These are phyloP conservation scores for Formica exsecta DNA, from an alignment of 1,140 invertebrate species.

Conservation along the genomic window DNA sequence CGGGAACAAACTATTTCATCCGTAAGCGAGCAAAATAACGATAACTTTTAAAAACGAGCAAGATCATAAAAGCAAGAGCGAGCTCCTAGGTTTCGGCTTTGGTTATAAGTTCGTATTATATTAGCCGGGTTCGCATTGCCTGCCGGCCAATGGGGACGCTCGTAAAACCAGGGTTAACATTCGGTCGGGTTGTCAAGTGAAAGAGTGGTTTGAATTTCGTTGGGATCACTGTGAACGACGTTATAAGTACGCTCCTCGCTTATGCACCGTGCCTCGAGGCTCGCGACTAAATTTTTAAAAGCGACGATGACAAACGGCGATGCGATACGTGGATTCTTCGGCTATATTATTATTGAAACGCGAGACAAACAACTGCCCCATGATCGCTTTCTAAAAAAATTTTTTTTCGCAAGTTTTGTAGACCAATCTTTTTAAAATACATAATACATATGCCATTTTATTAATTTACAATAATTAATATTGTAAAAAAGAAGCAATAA, in stretches of 20 bases:
- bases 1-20: constrained; percentile 79
- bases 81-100: constrained; percentile 85
- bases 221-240: constrained; percentile 78
- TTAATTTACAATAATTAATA: not conserved
- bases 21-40: constrained; percentile 84
- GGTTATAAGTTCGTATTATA: constrained; percentile 87
- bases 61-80: constrained; percentile 84
- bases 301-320: constrained; percentile 34
- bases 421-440: not conserved
- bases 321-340: not conserved
- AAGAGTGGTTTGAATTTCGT: constrained; percentile 85
- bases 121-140: constrained; percentile 83
- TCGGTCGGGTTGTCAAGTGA: constrained; percentile 85
- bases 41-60: constrained; percentile 85
- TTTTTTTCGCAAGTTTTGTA: constrained; percentile 1
- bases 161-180: constrained; percentile 86
- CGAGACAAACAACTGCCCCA: not conserved
- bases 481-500: constrained; percentile 13
- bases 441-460: not conserved
- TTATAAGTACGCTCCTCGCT: constrained; percentile 71
- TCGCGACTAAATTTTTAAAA: constrained; percentile 54
- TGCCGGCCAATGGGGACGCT: constrained; percentile 81
- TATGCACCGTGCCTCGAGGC: constrained; percentile 36
- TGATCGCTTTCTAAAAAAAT: not conserved
- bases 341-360: constrained; percentile 13